Percentiles rank a stretch among this genome's conserved stretches.
phyloP scores from a whole-genome alignment of 2,113 vertebrate genomes.

The Apeltes quadracus region DNA sequence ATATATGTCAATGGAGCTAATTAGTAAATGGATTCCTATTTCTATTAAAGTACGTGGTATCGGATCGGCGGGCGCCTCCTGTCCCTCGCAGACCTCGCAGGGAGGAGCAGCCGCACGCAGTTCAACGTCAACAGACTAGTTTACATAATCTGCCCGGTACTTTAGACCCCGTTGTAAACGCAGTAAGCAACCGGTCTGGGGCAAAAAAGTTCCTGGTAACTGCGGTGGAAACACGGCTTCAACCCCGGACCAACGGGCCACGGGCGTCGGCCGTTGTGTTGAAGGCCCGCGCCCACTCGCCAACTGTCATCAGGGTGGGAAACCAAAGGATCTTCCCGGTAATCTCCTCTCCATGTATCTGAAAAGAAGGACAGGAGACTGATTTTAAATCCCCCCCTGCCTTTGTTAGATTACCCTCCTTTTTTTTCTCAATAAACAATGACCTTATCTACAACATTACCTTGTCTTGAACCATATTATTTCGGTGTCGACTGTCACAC shows the following conservation, averaged over 20 bases:
- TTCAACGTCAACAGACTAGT: too few species aligned
- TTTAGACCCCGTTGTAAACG: too few species aligned
- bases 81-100: too few species aligned
- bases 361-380: slow-evolving; percentile 16
- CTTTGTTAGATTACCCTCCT: slow-evolving; percentile 9
- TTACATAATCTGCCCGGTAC: too few species aligned
- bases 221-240: too few species aligned
- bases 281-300: slow-evolving; percentile 54
- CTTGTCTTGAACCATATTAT: neutral
- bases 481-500: neutral
- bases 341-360: slow-evolving; percentile 20
- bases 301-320: slow-evolving; percentile 54
- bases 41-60: too few species aligned
- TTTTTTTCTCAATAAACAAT: neutral
- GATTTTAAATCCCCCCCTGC: slow-evolving; percentile 9
- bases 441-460: neutral
- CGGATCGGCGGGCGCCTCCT: too few species aligned
- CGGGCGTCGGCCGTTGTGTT: slow-evolving; percentile 45
- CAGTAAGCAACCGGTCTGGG: too few species aligned
- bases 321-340: slow-evolving; percentile 33
- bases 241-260: slow-evolving; percentile 6
- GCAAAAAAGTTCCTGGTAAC: too few species aligned
- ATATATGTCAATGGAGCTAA: too few species aligned
- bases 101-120: too few species aligned
- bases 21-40: too few species aligned